Evolutionary conservation across 2,797 vertebrate species (phyloP), one percentile per base, ranked within the genome.

Genomic region (Scomberomorus guttatus): DNA sequence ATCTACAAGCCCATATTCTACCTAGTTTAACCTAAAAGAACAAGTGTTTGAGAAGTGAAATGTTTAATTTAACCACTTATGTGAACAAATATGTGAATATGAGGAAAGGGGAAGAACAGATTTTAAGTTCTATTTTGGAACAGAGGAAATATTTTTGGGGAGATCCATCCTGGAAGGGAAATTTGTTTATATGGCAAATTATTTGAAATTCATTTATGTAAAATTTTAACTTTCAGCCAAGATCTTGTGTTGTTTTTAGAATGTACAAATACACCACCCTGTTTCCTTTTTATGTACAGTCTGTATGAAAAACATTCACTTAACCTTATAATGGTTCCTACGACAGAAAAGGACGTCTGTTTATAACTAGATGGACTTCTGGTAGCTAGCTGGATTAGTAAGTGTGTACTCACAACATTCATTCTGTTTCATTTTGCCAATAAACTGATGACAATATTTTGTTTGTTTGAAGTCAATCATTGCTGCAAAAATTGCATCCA

Each of bases 401-500:
- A 29, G 69, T 88, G 82, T 93, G 89, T 83, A 92, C 87, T 94
- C 67, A 91, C 88, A 91, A 86, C 66, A 74, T 87, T 84, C 73
- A 65, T 82, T 76, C 51, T 68, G 17, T 80, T 90, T 80, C 56
- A 58, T 79, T 91, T 89, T 84, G 78, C 81, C 89, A 94, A 93
- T 94, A 94, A 94, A 94, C 78, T 65, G 48, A 81, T 85, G 69
- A 60, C 60, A 85, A 48, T 64, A 50, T 11, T 67, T 60, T 51
- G 34, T 80, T 20, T 57, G 34, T 52, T 29, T 71, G 0, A 20
- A 20, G 20, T 48, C 18, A 18, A 8, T 48, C 1, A 18, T 20
- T 48, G 46, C 46, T 20, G 46, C 6, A 48, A 18, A 17, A 6
- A 46, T 15, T 6, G 15, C 15, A 46, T 18, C 4, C 6, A 48